Conservation (phyloP, 2,888 invertebrate genomes). For the Ditula angustiorana region DNA sequence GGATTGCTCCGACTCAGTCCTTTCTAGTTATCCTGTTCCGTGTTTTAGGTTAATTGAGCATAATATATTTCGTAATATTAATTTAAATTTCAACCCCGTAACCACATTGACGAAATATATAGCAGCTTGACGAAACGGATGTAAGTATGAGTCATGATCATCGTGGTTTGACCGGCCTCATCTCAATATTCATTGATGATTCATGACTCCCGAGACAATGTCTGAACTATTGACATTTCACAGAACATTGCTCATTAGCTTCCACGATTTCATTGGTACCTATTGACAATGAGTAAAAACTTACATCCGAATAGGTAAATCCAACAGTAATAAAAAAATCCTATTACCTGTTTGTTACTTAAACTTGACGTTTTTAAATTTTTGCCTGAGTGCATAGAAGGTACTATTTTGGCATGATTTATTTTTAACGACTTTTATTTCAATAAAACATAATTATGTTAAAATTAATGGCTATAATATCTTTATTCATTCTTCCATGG, state of each 20-base stretch:
- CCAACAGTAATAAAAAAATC: not conserved
- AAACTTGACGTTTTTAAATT: too few species aligned
- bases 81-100: not conserved
- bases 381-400: too few species aligned
- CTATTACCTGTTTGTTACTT: not conserved
- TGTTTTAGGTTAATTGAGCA: not conserved
- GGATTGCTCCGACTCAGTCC: too few species aligned
- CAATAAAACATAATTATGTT: too few species aligned
- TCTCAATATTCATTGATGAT: constrained; percentile 36
- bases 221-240: constrained; percentile 40
- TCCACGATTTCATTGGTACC: constrained; percentile 16
- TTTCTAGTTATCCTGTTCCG: too few species aligned
- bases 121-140: constrained; percentile 23
- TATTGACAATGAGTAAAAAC: not conserved
- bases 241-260: constrained; percentile 38
- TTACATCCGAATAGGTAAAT: not conserved
- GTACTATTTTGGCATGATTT: too few species aligned
- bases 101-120: constrained; percentile 26
- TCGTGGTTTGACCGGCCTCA: constrained; percentile 28
- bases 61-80: not conserved
- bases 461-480: too few species aligned
- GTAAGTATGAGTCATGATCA: constrained; percentile 30
- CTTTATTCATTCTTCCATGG: too few species aligned
- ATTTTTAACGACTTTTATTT: too few species aligned
- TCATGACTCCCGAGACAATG: constrained; percentile 32